Percentiles rank a stretch among this genome's conserved stretches.
These are phyloP conservation scores for Tokudaia muenninki DNA, from an alignment of 2,797 vertebrate species.

Conservation along the genomic window DNA sequence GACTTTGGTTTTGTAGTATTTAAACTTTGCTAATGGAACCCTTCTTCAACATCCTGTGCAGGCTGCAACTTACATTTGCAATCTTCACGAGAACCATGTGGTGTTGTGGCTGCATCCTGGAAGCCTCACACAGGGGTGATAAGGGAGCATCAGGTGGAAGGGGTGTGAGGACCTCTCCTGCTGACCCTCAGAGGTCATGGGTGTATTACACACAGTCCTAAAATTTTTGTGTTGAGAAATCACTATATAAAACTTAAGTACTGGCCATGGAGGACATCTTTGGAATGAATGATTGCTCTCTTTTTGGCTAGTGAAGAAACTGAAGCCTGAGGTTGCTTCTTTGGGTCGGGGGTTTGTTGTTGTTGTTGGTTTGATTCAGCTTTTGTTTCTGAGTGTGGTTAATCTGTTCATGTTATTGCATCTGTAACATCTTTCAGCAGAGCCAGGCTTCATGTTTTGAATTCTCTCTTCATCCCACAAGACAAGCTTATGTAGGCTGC, in stretches of 20 bases:
- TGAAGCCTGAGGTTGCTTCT: neutral
- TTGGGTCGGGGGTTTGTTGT: neutral
- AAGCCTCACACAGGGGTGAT: neutral
- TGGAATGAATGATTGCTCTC: neutral
- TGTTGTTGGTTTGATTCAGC: neutral
- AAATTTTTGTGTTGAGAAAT: neutral
- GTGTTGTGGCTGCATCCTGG: neutral
- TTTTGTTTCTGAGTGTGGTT: neutral
- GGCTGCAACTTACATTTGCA: neutral
- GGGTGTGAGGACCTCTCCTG: neutral
- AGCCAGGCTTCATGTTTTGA: neutral
- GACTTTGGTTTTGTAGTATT: constrained; percentile 38
- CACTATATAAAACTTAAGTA: neutral
- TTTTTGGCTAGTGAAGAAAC: neutral
- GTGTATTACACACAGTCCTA: neutral
- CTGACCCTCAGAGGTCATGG: neutral
- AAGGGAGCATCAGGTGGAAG: neutral
- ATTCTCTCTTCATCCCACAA: neutral
- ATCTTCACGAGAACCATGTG: neutral
- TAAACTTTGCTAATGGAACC: neutral
- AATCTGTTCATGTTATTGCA: neutral
- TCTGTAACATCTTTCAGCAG: neutral
- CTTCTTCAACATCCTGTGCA: neutral
- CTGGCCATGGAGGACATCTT: neutral
- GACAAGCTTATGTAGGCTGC: neutral